phyloP scores from a whole-genome alignment of 92 coral and sea anemone genomes.

The Palythoa grandiflora region DNA sequence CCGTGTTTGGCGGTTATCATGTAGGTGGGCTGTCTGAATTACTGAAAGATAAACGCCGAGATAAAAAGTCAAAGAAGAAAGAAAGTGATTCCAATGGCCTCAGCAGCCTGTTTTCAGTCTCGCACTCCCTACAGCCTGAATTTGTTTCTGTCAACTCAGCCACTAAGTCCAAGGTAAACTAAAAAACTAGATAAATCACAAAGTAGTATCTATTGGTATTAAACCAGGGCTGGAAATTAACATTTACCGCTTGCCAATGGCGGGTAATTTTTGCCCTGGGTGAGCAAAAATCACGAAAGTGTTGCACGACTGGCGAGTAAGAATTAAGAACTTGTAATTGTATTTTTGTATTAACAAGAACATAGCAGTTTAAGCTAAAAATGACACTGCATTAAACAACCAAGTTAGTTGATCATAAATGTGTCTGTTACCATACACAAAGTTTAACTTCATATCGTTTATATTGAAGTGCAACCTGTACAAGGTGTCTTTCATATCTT shows the following conservation, averaged over 20 bases:
- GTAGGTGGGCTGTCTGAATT: slow-evolving; percentile 91
- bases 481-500: too few relatives aligned
- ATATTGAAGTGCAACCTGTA: too few relatives aligned
- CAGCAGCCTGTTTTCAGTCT: slow-evolving; percentile 63
- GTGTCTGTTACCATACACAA: too few relatives aligned
- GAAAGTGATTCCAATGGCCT: slow-evolving; percentile 47
- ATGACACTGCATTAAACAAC: not conserved
- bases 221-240: not conserved
- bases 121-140: slow-evolving; percentile 61
- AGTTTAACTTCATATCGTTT: too few relatives aligned
- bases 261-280: not conserved
- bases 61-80: slow-evolving; percentile 33
- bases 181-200: not conserved
- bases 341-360: too few relatives aligned
- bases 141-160: slow-evolving; percentile 58
- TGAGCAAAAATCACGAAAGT: not conserved
- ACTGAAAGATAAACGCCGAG: slow-evolving; percentile 45
- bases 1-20: slow-evolving; percentile 67
- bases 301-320: too few relatives aligned
- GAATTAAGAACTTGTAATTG: too few relatives aligned
- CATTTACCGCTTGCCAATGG: not conserved
- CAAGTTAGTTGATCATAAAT: too few relatives aligned
- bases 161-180: slow-evolving; percentile 46
- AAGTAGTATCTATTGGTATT: not conserved
- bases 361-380: too few relatives aligned